These are phyloP conservation scores for Ammospiza nelsoni DNA, from an alignment of 2,113 vertebrate genomes.

Conservation along the genomic window DNA sequence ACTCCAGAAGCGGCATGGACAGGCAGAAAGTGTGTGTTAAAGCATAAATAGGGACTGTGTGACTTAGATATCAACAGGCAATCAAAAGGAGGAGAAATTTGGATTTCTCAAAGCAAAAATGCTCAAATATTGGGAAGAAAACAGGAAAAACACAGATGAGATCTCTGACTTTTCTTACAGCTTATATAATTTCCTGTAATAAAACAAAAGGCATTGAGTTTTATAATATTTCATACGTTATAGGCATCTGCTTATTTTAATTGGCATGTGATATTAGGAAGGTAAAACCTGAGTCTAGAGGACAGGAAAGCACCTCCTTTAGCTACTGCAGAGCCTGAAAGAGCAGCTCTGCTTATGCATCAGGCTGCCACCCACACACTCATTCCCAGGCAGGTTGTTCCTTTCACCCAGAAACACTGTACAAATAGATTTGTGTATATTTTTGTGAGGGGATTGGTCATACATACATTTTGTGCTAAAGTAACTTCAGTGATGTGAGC, in stretches of 20 bases:
- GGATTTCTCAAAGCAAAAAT: background rate
- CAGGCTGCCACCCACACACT: background rate
- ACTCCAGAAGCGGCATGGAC: background rate
- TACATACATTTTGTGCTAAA: background rate
- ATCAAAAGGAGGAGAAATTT: background rate
- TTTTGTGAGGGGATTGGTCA: background rate
- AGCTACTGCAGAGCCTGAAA: background rate
- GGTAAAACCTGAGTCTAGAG: background rate
- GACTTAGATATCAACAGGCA: background rate
- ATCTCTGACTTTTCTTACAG: background rate
- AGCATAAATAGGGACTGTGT: background rate
- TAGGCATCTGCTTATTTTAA: background rate
- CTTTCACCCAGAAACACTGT: background rate
- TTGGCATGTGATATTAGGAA: background rate
- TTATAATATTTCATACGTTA: background rate
- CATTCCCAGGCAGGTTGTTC: background rate
- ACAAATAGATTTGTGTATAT: background rate
- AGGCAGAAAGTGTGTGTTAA: background rate
- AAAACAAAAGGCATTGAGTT: background rate
- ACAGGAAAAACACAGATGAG: background rate
- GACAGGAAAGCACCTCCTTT: background rate
- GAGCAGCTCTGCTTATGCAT: background rate
- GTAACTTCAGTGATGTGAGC: background rate
- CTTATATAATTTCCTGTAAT: background rate
- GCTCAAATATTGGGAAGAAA: background rate